Evolutionary conservation across 2,888 invertebrate genomes (phyloP), one percentile per base, ranked within the genome.

Genomic region (Napeogenes sylphis): DNA sequence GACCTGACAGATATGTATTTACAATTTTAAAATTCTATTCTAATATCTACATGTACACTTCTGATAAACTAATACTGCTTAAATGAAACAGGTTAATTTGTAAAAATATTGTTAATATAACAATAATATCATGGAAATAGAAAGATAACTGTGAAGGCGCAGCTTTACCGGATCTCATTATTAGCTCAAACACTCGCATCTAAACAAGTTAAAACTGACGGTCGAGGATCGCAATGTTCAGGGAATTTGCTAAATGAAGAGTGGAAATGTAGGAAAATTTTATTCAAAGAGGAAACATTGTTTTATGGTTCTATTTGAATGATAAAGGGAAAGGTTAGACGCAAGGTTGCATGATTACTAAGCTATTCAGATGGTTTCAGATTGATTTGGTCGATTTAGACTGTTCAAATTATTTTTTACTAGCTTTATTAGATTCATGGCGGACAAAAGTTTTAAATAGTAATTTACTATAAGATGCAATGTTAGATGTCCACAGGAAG

Each of bases 181-280:
- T 69, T 68, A 65, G 63, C 67, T 53, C 61, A 67, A 71, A 68
- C 71, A 71, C 66, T 71, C 66, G 64, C 61, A 64, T 58, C 67
- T 64, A 71, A 70, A 68, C 64, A 68, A 69, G 64, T 72, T 71
- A 72, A 68, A 69, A 59, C 63, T 61, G 58, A 42, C 42, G 42
- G 62, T 58, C 66, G 68, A 61, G 64, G 59, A 62, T 64, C 61
- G 61, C 38, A 59, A 51, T 65, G 63, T 68, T 65, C 58, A 38
- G 64, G 68, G 68, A 69, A 66, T 72, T 68, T 62, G 61, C 66
- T 68, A 63, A 71, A 70, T 74, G 67, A 71, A 71, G 70, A 71
- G 62, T 69, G 68, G 69, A 69, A 68, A 71, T 66, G 66, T 68
- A 67, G 65, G 69, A 68, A 70, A 73, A 73, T 73, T 70, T 63